These are phyloP conservation scores for western clawed frog (Xenopus tropicalis) DNA, from an alignment of 2,113 vertebrate species.

Conservation along the genomic window DNA sequence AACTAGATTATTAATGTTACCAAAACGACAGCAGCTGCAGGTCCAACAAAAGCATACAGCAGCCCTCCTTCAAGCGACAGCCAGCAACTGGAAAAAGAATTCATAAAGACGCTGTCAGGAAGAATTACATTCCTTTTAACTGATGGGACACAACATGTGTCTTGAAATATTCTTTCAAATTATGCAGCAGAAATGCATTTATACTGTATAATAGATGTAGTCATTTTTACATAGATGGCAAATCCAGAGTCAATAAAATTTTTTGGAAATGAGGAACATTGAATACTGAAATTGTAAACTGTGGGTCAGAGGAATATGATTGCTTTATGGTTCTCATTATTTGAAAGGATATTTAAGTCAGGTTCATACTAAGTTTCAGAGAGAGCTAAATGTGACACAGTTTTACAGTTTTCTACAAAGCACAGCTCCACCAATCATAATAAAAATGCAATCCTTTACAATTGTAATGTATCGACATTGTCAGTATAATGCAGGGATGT, in stretches of 20 bases:
- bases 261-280: not conserved
- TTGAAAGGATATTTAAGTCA: not conserved
- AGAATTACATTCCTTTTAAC: slow-evolving; percentile 41
- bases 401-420: not conserved
- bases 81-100: slow-evolving; percentile 85
- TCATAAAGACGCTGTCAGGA: not conserved
- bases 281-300: not conserved
- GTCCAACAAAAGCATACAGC: slow-evolving; percentile 96
- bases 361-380: not conserved
- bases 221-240: not conserved
- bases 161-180: not conserved
- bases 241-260: not conserved
- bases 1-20: slow-evolving; percentile 67
- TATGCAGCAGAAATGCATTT: not conserved
- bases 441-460: too few species aligned
- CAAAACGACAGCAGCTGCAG: slow-evolving; percentile 96
- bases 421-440: not conserved
- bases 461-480: too few species aligned
- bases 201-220: slow-evolving; percentile 8
- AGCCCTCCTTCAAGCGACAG: slow-evolving; percentile 97
- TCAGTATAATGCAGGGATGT: too few species aligned
- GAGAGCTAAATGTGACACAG: not conserved
- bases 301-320: not conserved
- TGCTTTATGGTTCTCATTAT: not conserved
- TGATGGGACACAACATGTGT: not conserved